These are phyloP conservation scores for Numenius arquata DNA, from an alignment of 2,113 vertebrate species.

Conservation along the genomic window DNA sequence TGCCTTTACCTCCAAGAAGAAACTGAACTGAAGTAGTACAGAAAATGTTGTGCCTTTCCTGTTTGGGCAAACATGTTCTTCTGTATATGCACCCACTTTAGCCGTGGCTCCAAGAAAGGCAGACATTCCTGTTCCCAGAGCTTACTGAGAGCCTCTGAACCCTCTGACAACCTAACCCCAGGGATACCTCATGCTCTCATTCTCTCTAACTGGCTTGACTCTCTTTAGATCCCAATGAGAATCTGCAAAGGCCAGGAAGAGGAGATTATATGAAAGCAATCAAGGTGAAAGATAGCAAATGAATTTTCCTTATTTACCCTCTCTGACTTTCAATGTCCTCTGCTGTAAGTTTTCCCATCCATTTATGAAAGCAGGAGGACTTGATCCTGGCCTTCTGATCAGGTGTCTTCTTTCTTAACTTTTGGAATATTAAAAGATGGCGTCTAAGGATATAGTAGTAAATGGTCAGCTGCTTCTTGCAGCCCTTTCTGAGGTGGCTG, in stretches of 20 bases:
- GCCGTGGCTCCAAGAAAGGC: neutral
- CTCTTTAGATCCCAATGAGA: neutral
- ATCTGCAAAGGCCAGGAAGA: neutral
- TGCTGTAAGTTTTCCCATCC: neutral
- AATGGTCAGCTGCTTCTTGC: neutral
- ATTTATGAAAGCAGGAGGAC: neutral
- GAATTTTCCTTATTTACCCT: neutral
- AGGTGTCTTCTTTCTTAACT: neutral
- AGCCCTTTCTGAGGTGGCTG: neutral
- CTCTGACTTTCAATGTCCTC: neutral
- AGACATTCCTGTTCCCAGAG: neutral
- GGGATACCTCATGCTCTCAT: neutral
- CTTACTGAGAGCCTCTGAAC: neutral
- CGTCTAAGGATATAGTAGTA: neutral
- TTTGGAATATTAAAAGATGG: neutral
- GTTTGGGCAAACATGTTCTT: neutral
- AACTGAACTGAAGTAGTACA: neutral
- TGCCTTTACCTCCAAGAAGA: neutral
- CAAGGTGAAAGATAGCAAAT: neutral
- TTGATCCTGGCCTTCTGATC: neutral
- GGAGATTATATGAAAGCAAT: neutral
- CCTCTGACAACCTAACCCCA: neutral
- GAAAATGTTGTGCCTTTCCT: neutral
- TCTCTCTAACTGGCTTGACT: neutral
- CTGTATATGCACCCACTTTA: neutral